Percentiles rank a stretch among this genome's conserved stretches.
Conservation (phyloP, 2,888 invertebrate genomes). For the Onthophagus sagittarius region DNA sequence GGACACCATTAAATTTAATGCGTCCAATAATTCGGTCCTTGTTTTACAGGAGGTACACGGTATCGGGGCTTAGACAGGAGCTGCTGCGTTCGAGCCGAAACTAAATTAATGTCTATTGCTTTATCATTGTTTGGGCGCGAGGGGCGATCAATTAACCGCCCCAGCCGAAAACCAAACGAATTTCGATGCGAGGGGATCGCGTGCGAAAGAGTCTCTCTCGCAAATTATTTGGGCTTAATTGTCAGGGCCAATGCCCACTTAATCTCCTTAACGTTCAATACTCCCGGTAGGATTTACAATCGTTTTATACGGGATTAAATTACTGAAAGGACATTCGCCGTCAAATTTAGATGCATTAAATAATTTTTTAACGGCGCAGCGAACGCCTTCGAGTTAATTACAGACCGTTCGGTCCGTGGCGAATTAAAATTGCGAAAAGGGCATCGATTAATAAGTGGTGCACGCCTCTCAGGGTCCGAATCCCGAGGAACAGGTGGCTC, state of each 20-base stretch:
- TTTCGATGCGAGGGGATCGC: background rate
- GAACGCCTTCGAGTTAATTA: slow-evolving; percentile 8
- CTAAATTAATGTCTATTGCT: slow-evolving; percentile 23
- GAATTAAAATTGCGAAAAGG: slow-evolving; percentile 6
- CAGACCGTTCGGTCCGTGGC: background rate
- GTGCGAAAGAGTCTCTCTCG: background rate
- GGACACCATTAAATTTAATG: slow-evolving; percentile 27
- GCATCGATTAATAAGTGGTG: slow-evolving; percentile 8
- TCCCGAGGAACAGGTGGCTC: background rate
- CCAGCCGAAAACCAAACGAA: slow-evolving; percentile 1
- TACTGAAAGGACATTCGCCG: slow-evolving; percentile 6
- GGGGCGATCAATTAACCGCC: slow-evolving; percentile 7
- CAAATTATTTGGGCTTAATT: background rate
- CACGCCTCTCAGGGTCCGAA: background rate
- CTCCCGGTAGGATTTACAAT: slow-evolving; percentile 1
- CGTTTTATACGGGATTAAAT: slow-evolving; percentile 4
- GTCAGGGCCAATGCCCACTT: background rate
- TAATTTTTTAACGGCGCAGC: background rate
- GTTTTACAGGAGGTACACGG: slow-evolving; percentile 20
- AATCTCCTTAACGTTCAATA: background rate
- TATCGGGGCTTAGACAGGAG: slow-evolving; percentile 20
- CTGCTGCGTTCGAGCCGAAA: slow-evolving; percentile 11
- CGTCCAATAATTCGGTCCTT: slow-evolving; percentile 26
- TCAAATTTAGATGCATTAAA: slow-evolving; percentile 9
- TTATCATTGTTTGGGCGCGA: slow-evolving; percentile 19